Conservation (phyloP, 1,140 invertebrate genomes). For the Cyphomyrmex costatus region DNA sequence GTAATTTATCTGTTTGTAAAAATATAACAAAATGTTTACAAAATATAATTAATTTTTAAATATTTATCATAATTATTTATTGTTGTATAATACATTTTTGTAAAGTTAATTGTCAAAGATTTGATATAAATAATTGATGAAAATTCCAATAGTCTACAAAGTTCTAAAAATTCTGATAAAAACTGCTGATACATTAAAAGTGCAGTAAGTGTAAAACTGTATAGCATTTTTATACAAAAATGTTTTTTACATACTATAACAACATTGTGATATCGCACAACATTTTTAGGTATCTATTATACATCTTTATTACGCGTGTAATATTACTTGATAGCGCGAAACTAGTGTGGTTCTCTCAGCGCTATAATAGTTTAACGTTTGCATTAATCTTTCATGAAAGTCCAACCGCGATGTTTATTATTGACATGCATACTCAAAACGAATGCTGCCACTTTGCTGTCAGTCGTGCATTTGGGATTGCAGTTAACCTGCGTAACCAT, state of each 20-base stretch:
- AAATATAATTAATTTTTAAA: neutral
- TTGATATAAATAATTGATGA: neutral
- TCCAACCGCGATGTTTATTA: slow-evolving; percentile 27
- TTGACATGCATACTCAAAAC: neutral
- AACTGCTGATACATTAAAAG: neutral
- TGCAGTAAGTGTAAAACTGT: no score
- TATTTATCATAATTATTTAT: neutral
- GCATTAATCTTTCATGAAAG: slow-evolving; percentile 32
- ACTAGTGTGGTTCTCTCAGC: neutral
- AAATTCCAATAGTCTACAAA: neutral
- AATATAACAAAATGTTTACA: neutral
- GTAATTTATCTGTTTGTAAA: neutral
- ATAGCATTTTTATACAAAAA: slow-evolving; percentile 9
- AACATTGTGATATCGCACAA: neutral
- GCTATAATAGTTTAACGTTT: slow-evolving; percentile 29
- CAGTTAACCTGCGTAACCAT: slow-evolving; percentile 39
- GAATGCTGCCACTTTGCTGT: neutral
- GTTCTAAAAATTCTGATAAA: neutral
- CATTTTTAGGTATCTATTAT: slow-evolving; percentile 13
- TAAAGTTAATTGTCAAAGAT: neutral
- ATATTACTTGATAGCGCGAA: slow-evolving; percentile 21
- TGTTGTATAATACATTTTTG: neutral
- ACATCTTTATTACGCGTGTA: neutral
- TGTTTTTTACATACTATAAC: neutral
- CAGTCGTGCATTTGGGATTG: slow-evolving; percentile 48